Evolutionary conservation across 2,888 invertebrate species (phyloP).

Genomic region (Troglohyphantes excavatus): DNA sequence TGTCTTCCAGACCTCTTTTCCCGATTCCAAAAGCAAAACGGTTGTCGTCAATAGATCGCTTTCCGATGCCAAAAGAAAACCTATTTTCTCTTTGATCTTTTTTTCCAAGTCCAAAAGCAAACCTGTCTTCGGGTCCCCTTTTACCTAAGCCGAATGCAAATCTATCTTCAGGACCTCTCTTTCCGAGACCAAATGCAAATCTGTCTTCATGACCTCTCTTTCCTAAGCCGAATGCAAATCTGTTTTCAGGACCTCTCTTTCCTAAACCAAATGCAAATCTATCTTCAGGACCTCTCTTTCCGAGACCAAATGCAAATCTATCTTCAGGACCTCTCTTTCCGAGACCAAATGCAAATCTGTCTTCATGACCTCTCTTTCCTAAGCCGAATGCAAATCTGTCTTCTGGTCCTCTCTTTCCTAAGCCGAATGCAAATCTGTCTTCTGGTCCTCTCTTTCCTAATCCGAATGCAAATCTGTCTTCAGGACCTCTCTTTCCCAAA

Average conservation of each 20-base stretch:
- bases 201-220: constrained; percentile 60
- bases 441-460: constrained; percentile 62
- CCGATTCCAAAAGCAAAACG: constrained; percentile 74
- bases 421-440: constrained; percentile 69
- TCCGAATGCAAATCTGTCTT: constrained; percentile 73
- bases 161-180: constrained; percentile 46
- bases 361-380: constrained; percentile 48
- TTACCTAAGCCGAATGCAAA: constrained; percentile 67
- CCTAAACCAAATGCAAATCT: constrained; percentile 72
- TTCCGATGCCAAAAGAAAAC: constrained; percentile 77
- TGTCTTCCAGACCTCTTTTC: constrained; percentile 40
- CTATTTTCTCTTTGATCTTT: constrained; percentile 60
- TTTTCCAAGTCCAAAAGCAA: constrained; percentile 75
- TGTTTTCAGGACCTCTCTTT: constrained; percentile 40
- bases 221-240: constrained; percentile 75
- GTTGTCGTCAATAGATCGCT: constrained; percentile 31
- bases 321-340: constrained; percentile 76
- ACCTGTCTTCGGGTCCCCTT: constrained; percentile 55
- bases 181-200: constrained; percentile 63
- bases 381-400: constrained; percentile 69
- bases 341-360: constrained; percentile 78
- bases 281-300: constrained; percentile 39
- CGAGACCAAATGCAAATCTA: constrained; percentile 70
- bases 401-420: constrained; percentile 62
- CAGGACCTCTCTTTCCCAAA: constrained; percentile 62